These are phyloP conservation scores for Theristicus caerulescens DNA, from an alignment of 2,113 vertebrate species.

Conservation along the genomic window DNA sequence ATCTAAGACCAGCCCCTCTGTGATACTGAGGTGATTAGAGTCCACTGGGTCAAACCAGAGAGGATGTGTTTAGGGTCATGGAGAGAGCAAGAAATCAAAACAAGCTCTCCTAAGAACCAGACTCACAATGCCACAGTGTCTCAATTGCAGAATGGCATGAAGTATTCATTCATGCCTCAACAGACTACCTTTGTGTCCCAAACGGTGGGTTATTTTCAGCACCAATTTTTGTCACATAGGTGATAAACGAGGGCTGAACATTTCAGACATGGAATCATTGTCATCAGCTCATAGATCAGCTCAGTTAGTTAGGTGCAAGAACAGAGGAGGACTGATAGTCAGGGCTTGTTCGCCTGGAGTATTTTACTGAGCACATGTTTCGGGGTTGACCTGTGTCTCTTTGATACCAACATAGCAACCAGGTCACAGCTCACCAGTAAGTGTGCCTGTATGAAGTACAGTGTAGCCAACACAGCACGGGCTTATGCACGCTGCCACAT, in stretches of 20 bases:
- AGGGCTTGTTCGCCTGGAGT: neutral
- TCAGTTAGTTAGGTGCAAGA: neutral
- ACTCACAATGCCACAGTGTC: neutral
- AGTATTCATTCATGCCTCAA: neutral
- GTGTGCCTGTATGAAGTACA: neutral
- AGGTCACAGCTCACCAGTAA: neutral
- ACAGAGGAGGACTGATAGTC: neutral
- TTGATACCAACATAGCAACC: neutral
- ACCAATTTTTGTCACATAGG: neutral
- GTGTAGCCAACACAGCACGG: neutral
- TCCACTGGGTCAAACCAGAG: neutral
- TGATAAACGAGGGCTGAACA: neutral
- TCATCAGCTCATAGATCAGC: neutral
- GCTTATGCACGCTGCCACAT: fast-evolving
- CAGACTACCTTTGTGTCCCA: neutral
- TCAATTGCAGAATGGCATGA: neutral
- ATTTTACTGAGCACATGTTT: neutral
- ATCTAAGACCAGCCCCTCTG: neutral
- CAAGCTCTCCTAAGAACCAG: neutral
- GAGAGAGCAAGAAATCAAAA: neutral
- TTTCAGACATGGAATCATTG: neutral
- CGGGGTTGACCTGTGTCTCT: neutral
- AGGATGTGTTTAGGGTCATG: neutral
- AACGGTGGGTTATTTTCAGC: neutral
- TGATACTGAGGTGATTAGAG: neutral